phyloP scores from a whole-genome alignment of 1,140 invertebrate genomes.

The Cotesia glomerata region DNA sequence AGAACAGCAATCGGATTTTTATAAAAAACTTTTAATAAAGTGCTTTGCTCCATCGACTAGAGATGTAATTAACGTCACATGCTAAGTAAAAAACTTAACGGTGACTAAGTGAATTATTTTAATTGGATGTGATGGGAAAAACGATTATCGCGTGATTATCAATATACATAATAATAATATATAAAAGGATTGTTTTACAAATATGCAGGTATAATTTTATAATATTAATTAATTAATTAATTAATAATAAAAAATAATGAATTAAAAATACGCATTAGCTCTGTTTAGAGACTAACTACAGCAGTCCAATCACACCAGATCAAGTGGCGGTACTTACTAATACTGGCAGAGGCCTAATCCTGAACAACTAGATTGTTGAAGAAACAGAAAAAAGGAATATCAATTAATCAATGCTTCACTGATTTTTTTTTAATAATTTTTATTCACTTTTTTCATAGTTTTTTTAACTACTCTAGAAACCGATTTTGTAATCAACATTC shows the following conservation, averaged over 20 bases:
- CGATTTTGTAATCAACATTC: neutral
- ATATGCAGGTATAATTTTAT: too few relatives aligned
- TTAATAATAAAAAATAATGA: constrained; percentile 26
- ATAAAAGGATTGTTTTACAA: too few relatives aligned
- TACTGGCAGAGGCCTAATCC: constrained; percentile 95
- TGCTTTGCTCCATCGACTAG: constrained; percentile 16
- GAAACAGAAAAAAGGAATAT: constrained; percentile 68
- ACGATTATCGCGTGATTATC: too few relatives aligned
- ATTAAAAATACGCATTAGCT: constrained; percentile 58
- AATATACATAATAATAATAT: too few relatives aligned
- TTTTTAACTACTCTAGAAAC: constrained; percentile 9
- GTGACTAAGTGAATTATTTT: too few relatives aligned
- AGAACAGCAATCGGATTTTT: neutral
- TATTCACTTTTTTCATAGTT: constrained; percentile 7
- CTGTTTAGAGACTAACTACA: constrained; percentile 56
- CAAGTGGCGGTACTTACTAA: constrained; percentile 86
- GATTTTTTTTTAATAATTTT: constrained; percentile 30
- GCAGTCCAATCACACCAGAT: constrained; percentile 68
- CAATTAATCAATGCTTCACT: constrained; percentile 56
- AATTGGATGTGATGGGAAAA: too few relatives aligned
- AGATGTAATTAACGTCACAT: neutral
- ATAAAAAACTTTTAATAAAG: neutral
- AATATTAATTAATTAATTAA: too few relatives aligned
- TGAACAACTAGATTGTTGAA: constrained; percentile 86
- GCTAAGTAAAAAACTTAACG: neutral